These are phyloP conservation scores for Pemphigus obesinymphae DNA, from an alignment of 1,140 invertebrate genomes.

Conservation along the genomic window DNA sequence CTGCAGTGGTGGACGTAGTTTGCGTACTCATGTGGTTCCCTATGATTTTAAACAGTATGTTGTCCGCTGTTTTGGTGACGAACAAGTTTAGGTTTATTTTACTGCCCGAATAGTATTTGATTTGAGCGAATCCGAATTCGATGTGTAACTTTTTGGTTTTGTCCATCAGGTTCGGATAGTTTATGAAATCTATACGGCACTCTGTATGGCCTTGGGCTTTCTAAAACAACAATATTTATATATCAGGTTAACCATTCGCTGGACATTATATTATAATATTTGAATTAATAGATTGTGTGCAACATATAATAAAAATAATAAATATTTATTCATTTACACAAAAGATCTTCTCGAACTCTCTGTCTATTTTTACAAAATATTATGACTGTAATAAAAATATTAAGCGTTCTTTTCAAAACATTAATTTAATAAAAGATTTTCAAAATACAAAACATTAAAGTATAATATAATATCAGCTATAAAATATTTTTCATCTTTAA, in stretches of 20 bases:
- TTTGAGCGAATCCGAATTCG: slow-evolving; percentile 56
- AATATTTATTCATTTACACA: too few relatives aligned
- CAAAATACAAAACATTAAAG: too few relatives aligned
- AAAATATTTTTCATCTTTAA: too few relatives aligned
- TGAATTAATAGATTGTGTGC: too few relatives aligned
- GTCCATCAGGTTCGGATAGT: slow-evolving; percentile 52
- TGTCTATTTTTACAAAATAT: too few relatives aligned
- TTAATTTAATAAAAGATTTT: too few relatives aligned
- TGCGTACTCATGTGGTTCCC: slow-evolving; percentile 24
- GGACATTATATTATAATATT: too few relatives aligned
- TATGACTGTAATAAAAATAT: too few relatives aligned
- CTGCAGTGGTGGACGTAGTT: slow-evolving; percentile 2
- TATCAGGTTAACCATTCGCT: not conserved
- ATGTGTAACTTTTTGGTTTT: slow-evolving; percentile 57
- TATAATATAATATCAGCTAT: too few relatives aligned
- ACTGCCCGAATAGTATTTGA: slow-evolving; percentile 52
- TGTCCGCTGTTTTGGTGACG: slow-evolving; percentile 53
- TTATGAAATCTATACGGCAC: slow-evolving; percentile 54
- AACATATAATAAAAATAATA: too few relatives aligned
- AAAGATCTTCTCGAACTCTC: too few relatives aligned
- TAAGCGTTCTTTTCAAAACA: too few relatives aligned
- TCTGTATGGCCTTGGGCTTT: slow-evolving; percentile 57
- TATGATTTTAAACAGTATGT: slow-evolving; percentile 54
- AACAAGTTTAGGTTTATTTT: slow-evolving; percentile 53
- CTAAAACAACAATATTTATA: slow-evolving; percentile 46